Conservation (phyloP, 2,113 vertebrate genomes). For the Camelus dromedarius region DNA sequence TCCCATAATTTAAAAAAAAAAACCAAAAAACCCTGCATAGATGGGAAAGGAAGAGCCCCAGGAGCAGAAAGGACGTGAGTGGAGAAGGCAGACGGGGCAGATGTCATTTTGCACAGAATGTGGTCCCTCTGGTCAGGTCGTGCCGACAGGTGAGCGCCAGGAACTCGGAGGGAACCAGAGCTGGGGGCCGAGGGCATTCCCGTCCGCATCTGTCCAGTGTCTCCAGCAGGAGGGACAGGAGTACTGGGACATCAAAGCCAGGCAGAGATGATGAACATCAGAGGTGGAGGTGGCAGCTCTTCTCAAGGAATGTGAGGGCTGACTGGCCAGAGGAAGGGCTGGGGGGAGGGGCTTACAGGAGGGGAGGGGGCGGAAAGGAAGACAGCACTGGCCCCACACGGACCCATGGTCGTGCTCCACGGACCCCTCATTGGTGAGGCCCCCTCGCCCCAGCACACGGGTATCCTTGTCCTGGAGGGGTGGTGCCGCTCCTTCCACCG, state of each 20-base stretch:
- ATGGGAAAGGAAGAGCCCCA: neutral
- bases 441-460: neutral
- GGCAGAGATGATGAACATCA: neutral
- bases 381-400: accelerated
- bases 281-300: neutral
- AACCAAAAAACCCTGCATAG: accelerated
- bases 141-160: neutral
- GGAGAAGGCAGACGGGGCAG: neutral
- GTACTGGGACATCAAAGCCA: accelerated
- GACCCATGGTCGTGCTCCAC: neutral
- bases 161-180: neutral
- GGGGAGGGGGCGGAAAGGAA: neutral
- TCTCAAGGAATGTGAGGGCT: neutral
- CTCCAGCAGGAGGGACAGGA: neutral
- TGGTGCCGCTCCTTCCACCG: accelerated
- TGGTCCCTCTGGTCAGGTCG: neutral
- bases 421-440: too few relatives aligned
- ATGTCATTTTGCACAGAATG: neutral
- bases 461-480: neutral
- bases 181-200: neutral
- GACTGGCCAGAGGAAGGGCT: neutral
- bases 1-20: neutral
- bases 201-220: neutral
- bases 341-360: too few relatives aligned
- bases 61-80: neutral